A percentile compares a stretch with the other conserved stretches of the same genome.
phyloP scores from a whole-genome alignment of 1,140 invertebrate species.

The Teleogryllus occipitalis region DNA sequence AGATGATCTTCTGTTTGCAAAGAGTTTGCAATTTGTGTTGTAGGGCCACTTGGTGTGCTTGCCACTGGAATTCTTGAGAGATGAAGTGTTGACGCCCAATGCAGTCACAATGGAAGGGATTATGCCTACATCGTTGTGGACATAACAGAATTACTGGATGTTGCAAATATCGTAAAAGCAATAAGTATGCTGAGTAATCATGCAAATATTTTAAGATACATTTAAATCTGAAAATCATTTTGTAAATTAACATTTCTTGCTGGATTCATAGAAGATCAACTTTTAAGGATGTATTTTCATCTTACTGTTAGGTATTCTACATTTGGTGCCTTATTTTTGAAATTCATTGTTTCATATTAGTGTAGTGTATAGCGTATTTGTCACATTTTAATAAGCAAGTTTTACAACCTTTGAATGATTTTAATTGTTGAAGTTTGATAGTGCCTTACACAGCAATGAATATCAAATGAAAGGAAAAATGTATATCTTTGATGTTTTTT shows the following conservation, averaged over 20 bases:
- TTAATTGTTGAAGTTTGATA: neutral
- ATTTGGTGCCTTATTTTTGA: too few relatives aligned
- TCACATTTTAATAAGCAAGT: neutral
- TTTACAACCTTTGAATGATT: too few relatives aligned
- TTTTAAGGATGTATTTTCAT: neutral
- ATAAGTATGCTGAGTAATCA: neutral
- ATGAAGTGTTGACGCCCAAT: conserved; percentile 72
- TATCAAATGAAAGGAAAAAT: neutral
- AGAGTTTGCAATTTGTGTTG: conserved; percentile 28
- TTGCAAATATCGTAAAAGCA: neutral
- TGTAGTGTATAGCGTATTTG: neutral
- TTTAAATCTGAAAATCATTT: neutral
- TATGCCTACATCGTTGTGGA: conserved; percentile 72
- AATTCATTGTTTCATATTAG: too few relatives aligned
- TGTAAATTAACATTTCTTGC: neutral
- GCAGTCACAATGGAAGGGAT: conserved; percentile 73
- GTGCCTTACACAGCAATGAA: neutral
- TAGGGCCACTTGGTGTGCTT: conserved; percentile 79
- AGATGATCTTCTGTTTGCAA: neutral
- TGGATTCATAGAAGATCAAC: neutral
- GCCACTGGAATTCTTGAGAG: conserved; percentile 75
- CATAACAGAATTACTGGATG: conserved; percentile 33
- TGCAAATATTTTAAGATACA: neutral
- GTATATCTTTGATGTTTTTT: neutral
- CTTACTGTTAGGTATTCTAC: too few relatives aligned